Conservation (phyloP, 64 coral and sea anemone species). For the Actinia tenebrosa region DNA sequence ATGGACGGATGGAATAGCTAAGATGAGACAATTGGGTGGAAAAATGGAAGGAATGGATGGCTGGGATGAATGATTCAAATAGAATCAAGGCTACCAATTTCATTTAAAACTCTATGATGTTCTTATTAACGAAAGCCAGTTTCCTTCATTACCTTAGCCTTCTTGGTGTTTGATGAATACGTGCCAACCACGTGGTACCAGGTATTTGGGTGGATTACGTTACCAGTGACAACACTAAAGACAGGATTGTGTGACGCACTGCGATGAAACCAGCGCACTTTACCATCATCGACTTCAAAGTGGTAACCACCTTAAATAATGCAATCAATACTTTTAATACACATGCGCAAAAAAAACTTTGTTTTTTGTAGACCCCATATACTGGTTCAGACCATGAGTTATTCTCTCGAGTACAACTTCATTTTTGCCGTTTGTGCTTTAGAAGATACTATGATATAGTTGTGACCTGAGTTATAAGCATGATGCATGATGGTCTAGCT, state of each 20-base stretch:
- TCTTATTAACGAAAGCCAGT: no score
- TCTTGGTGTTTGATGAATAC: conserved; percentile 38
- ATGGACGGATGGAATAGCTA: not conserved
- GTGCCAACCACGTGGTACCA: conserved; percentile 81
- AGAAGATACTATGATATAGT: no score
- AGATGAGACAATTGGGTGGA: no score
- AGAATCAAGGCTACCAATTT: no score
- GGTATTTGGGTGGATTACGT: conserved; percentile 57
- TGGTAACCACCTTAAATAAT: conserved; percentile 71
- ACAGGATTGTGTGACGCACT: conserved; percentile 54
- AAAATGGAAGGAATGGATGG: not conserved
- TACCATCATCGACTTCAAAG: conserved; percentile 82
- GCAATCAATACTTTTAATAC: not conserved
- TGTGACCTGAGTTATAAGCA: no score
- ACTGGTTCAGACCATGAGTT: no score
- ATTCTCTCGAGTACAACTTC: no score
- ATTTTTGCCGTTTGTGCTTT: no score
- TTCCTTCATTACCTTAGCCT: conserved; percentile 61
- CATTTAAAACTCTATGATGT: no score
- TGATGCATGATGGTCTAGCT: no score
- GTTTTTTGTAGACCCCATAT: no score
- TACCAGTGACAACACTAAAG: conserved; percentile 67
- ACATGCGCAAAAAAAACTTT: no score
- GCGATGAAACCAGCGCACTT: conserved; percentile 80
- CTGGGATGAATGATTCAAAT: not conserved